These are phyloP conservation scores for Chaetodon trifasciatus DNA, from an alignment of 2,797 vertebrate species.

Conservation along the genomic window DNA sequence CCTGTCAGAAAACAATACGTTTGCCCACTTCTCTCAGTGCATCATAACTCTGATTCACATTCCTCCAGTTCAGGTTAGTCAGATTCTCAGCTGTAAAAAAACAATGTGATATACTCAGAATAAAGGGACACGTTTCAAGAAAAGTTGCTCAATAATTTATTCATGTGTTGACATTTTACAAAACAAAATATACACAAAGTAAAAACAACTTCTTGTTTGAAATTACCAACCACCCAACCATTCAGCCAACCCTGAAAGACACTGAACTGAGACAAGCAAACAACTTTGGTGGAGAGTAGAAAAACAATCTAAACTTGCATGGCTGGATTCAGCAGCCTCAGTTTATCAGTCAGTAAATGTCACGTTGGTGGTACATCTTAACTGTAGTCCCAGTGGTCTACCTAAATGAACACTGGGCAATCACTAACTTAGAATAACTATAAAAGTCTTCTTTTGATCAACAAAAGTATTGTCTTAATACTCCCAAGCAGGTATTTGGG, in stretches of 20 bases:
- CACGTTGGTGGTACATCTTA: neutral
- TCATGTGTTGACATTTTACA: slow-evolving; percentile 66
- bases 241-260: slow-evolving; percentile 27
- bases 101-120: neutral
- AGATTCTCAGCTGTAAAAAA: neutral
- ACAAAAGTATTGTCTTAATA: slow-evolving; percentile 45
- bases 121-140: neutral
- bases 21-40: neutral
- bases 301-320: slow-evolving; percentile 15
- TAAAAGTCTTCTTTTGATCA: slow-evolving; percentile 51
- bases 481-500: slow-evolving; percentile 13
- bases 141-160: slow-evolving; percentile 81
- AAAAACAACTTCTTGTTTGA: slow-evolving; percentile 55
- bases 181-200: slow-evolving; percentile 63
- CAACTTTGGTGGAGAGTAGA: slow-evolving; percentile 21
- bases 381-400: neutral
- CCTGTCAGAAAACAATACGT: neutral
- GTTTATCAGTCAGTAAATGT: neutral
- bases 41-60: neutral
- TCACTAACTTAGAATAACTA: neutral
- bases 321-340: slow-evolving; percentile 17
- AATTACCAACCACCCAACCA: slow-evolving; percentile 25
- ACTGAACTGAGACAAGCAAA: slow-evolving; percentile 44
- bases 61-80: neutral
- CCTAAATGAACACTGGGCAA: neutral